These are phyloP conservation scores for Ectobius pallidus DNA, from an alignment of 2,888 invertebrate species.

Conservation along the genomic window DNA sequence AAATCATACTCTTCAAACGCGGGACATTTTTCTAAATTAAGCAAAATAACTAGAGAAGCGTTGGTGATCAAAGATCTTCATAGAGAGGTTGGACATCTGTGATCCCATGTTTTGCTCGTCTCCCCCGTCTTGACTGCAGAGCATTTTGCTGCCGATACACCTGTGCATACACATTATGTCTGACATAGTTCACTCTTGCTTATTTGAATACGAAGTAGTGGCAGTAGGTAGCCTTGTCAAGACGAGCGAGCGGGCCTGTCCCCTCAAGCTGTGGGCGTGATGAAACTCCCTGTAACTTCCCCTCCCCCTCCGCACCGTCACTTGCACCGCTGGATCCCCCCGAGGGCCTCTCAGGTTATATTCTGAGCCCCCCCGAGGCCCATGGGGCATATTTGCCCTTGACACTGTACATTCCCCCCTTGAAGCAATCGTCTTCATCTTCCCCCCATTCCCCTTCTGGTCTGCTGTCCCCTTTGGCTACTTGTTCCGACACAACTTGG, in stretches of 20 bases:
- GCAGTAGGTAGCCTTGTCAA: slow-evolving; percentile 21
- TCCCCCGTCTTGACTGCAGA: too few relatives aligned
- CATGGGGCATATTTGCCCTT: slow-evolving; percentile 20
- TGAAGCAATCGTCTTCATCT: not conserved
- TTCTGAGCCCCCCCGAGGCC: slow-evolving; percentile 1
- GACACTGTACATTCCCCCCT: slow-evolving; percentile 15
- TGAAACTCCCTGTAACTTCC: not conserved
- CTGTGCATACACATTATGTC: too few relatives aligned
- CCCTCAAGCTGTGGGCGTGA: slow-evolving; percentile 14
- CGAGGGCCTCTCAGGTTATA: not conserved
- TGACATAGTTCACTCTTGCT: slow-evolving; percentile 41
- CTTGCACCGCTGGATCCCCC: not conserved
- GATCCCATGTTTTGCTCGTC: too few relatives aligned
- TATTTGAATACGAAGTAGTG: not conserved
- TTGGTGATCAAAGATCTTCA: too few relatives aligned
- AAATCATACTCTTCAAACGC: too few relatives aligned
- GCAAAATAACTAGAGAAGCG: too few relatives aligned
- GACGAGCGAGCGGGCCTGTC: not conserved
- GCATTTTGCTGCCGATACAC: too few relatives aligned
- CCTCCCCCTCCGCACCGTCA: not conserved
- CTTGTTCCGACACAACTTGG: not conserved
- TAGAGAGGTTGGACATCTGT: too few relatives aligned
- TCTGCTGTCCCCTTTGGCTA: not conserved
- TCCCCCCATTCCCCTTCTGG: not conserved
- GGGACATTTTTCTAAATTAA: too few relatives aligned